phyloP scores from a whole-genome alignment of 64 coral and sea anemone species.

The Stylophora pistillata region DNA sequence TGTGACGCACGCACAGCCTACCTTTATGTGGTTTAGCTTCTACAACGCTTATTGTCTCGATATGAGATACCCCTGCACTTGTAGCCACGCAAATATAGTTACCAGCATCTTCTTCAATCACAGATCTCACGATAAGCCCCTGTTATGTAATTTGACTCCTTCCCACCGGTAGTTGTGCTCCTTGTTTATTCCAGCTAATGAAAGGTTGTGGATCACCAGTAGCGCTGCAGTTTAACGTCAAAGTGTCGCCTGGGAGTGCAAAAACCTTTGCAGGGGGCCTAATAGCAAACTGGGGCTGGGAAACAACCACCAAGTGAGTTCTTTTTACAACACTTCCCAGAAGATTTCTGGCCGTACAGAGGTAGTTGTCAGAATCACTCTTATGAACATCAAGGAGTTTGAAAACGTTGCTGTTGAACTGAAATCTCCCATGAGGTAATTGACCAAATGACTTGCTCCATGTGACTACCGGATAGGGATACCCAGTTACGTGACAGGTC shows the following conservation, averaged over 20 bases:
- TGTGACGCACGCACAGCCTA: slow-evolving; percentile 5
- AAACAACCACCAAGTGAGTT: background rate
- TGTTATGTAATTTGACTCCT: background rate
- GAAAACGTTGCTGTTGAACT: background rate
- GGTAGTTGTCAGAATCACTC: slow-evolving; percentile 36
- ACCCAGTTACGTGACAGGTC: slow-evolving; percentile 52
- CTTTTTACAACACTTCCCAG: slow-evolving; percentile 6
- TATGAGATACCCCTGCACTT: slow-evolving; percentile 1
- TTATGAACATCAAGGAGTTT: background rate
- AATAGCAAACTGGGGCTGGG: slow-evolving; percentile 10
- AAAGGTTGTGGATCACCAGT: slow-evolving; percentile 52
- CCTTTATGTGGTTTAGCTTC: background rate
- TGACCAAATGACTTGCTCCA: slow-evolving; percentile 54
- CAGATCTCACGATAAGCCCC: slow-evolving; percentile 4
- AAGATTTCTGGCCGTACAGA: slow-evolving; percentile 36
- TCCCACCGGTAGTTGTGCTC: slow-evolving; percentile 17
- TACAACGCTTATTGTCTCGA: background rate
- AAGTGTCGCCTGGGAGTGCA: background rate
- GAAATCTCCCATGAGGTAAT: slow-evolving; percentile 2
- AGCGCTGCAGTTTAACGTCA: slow-evolving; percentile 51
- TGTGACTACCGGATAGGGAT: slow-evolving; percentile 49
- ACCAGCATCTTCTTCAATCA: slow-evolving; percentile 25
- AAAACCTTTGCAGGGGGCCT: slow-evolving; percentile 5
- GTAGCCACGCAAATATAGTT: slow-evolving; percentile 53
- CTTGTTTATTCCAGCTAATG: slow-evolving; percentile 54